phyloP scores from a whole-genome alignment of 2,113 vertebrate species.

The Charina bottae region DNA sequence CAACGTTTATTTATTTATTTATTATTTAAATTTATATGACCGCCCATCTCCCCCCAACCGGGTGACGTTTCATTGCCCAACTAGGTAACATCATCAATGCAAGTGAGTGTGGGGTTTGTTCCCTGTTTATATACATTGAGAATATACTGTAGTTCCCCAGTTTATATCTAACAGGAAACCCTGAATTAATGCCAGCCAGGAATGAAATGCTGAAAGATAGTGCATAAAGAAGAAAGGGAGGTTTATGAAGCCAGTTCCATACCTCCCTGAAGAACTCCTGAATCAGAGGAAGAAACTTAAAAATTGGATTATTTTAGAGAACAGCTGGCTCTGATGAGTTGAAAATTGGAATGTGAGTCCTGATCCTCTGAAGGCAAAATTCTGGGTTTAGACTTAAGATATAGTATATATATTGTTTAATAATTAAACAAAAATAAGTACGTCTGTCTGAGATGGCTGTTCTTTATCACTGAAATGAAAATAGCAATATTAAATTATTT shows the following conservation, averaged over 20 bases:
- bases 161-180: neutral
- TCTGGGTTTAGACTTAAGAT: neutral
- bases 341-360: neutral
- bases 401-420: neutral
- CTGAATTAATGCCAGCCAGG: neutral
- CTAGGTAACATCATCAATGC: neutral
- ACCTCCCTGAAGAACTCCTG: neutral
- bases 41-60: no score
- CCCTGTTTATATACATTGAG: neutral
- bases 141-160: neutral
- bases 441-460: neutral
- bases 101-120: neutral
- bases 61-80: no score
- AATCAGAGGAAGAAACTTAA: neutral
- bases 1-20: no score
- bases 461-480: neutral
- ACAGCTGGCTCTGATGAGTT: no score
- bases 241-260: neutral
- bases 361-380: neutral
- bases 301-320: no score
- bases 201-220: neutral
- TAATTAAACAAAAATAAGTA: neutral
- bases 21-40: no score
- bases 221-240: neutral
- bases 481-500: fast-evolving